Percentiles rank a stretch among this genome's conserved stretches.
Evolutionary conservation across 2,888 invertebrate species (phyloP).

Genomic region (Marronus borbonicus): DNA sequence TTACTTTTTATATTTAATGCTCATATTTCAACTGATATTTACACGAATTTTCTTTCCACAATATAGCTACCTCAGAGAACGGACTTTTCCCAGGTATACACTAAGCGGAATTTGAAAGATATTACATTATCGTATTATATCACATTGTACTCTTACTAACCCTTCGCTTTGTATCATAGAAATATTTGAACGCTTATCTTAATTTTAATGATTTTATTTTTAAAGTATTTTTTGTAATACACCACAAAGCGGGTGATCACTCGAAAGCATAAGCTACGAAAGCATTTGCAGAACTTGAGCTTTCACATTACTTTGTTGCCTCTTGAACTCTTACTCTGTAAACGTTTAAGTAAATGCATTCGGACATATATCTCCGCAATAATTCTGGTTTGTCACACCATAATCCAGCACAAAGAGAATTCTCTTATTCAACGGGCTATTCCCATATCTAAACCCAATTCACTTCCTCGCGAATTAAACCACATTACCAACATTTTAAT

Average conservation of each 20-base stretch:
- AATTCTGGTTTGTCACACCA: too few species aligned
- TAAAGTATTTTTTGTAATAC: background rate
- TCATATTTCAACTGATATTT: slow-evolving; percentile 32
- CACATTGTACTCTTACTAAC: slow-evolving; percentile 31
- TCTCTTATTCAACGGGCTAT: too few species aligned
- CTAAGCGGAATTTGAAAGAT: slow-evolving; percentile 44
- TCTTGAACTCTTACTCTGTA: too few species aligned
- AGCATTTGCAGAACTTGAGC: too few species aligned
- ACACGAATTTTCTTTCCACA: slow-evolving; percentile 64
- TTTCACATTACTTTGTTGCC: too few species aligned
- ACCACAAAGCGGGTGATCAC: background rate
- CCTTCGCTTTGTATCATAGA: slow-evolving; percentile 27
- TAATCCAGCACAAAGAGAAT: too few species aligned
- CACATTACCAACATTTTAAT: too few species aligned
- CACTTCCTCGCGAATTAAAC: too few species aligned
- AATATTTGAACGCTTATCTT: slow-evolving; percentile 21
- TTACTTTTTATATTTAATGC: background rate
- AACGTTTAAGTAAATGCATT: too few species aligned
- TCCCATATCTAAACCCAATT: too few species aligned
- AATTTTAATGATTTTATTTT: background rate
- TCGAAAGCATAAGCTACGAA: too few species aligned
- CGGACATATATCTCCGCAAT: too few species aligned
- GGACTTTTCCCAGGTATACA: slow-evolving; percentile 93
- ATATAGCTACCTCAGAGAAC: slow-evolving; percentile 90
- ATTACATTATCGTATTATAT: background rate